Evolutionary conservation across 2,113 vertebrate species (phyloP), one percentile per base, ranked within the genome.

Genomic region (Neolamprologus ventralis): DNA sequence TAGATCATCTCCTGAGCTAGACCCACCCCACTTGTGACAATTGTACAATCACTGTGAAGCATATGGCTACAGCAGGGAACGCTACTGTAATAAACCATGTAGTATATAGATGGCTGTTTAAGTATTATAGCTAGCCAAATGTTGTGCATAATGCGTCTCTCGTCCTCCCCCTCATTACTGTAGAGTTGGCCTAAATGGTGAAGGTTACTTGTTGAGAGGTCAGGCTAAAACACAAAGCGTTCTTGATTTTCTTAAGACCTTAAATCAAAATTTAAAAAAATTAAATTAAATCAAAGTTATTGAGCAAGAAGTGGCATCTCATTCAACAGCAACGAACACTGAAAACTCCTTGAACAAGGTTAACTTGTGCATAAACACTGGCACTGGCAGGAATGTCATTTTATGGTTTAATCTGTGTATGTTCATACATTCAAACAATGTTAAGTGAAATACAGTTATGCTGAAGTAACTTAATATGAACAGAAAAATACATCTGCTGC

Each of bases 221-320:
- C 26, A 78, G 16, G 9, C 9, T 78, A 17, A 68, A 68, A 68
- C 12, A 23, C 4, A 8, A 68, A 14, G n/a, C 7, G 0, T 40
- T 68, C n/a, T 68, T 37, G 33, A 68, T 37, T 68, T 68, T 40
- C 19, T 37, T 37, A 65, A 65, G n/a, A n/a, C 19, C 19, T 7
- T 13, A 2, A 37, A 65, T 47, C 45, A 47, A 3, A 47, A 47
- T 47, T 0, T 0, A 17, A 16, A 47, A 47, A 47, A 17, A 47
- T 7, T 7, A 0, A 47, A 28, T 73, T 11, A 2, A 47, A n/a
- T 49, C 16, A 31, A 45, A 51, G 26, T 51, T 26, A 19, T 8
- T 31, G 7, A 78, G 73, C 16, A 78, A n/a, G 16, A 31, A n/a
- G 16, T 49, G 16, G 26, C 14, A 2, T 51, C 1, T 49, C 42